Conservation (phyloP, 2,797 vertebrate species). For the Pipistrellus nathusii region DNA sequence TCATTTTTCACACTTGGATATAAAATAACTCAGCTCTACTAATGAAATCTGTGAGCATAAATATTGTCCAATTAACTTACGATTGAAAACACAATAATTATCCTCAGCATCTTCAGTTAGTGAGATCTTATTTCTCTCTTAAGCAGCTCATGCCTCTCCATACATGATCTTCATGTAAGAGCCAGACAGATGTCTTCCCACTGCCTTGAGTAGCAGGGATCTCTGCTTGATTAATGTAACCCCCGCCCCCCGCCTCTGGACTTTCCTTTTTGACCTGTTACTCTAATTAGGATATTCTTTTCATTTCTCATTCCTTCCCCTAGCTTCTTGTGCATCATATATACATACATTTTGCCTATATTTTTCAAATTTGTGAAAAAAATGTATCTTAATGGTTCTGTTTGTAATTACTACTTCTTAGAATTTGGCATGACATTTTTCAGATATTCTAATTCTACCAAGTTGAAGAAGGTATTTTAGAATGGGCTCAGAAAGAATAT, state of each 20-base stretch:
- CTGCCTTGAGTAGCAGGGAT: neutral
- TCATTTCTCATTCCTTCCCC: neutral
- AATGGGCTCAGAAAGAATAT: neutral
- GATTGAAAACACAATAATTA: conserved; percentile 36
- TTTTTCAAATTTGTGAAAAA: neutral
- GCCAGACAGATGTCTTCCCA: neutral
- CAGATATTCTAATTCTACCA: neutral
- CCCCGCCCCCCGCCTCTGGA: neutral
- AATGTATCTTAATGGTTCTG: neutral
- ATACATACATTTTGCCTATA: neutral
- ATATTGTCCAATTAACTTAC: conserved; percentile 14
- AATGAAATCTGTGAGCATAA: conserved; percentile 24
- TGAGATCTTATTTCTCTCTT: neutral
- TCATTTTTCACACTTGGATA: conserved; percentile 55
- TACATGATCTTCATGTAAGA: neutral
- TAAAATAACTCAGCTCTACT: conserved; percentile 30
- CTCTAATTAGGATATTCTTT: neutral
- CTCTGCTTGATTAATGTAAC: neutral
- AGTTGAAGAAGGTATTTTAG: neutral
- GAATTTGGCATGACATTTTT: neutral
- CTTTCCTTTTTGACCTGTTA: neutral
- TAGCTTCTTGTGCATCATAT: neutral
- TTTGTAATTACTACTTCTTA: neutral
- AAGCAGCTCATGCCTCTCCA: neutral
- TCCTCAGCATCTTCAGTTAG: neutral